Evolutionary conservation across 1,140 invertebrate species (phyloP), one percentile per base, ranked within the genome.

Genomic region (Philopotamus ludificatus): DNA sequence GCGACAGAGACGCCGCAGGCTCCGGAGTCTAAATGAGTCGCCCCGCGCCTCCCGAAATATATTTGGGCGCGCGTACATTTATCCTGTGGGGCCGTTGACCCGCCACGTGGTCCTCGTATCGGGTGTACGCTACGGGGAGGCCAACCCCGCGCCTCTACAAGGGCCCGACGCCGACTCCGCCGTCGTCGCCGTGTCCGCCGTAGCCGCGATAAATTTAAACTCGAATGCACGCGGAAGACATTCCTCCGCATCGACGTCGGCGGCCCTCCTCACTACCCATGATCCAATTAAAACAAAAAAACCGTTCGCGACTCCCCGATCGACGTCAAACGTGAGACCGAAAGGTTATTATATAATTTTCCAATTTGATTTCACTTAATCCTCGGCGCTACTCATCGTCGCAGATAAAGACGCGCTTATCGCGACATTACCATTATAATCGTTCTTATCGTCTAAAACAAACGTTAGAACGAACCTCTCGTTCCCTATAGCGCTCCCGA

Each of bases 31-130:
- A 49, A 49, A 49, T 49, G 45, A 16, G n/a, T 39, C n/a, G 3
- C 9, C 10, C 26, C 54, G 34, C 18, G 23, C 54, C 28, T 28
- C 39, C 54, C 34, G 26, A 57, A 57, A 57, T 57, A 57, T 18
- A 55, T 26, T 53, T 12, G 28, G 28, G 28, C 47, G 15, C 47
- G 15, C 2, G 47, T 15, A 15, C 21, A 15, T 49, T 21, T 18
- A 21, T 15, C n/a, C 47, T 49, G n/a, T 4, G 28, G 20, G 54
- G 54, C n/a, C 54, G 54, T 57, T 57, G 54, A 57, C 54, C 54
- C 20, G 54, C 54, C 54, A 57, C 54, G 54, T 57, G 54, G 54
- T 53, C 18, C n/a, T 42, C 54, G 26, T 25, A 20, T 3, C 28
- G 28, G 12, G 28, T 4, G 28, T 12, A 12, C 4, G 28, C 4